These are phyloP conservation scores for Diaphora mendica DNA, from an alignment of 2,888 invertebrate genomes.

Conservation along the genomic window DNA sequence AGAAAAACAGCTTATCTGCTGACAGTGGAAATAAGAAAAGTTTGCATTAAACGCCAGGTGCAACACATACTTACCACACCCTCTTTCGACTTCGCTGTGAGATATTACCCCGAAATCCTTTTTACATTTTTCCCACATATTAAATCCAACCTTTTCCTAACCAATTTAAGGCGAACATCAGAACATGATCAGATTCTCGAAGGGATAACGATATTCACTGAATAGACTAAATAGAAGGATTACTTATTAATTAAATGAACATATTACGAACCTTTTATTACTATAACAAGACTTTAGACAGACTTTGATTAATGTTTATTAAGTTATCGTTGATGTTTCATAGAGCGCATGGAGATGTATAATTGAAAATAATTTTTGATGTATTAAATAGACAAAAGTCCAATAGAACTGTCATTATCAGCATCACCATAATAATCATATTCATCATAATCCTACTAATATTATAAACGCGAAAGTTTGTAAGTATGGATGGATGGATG, in stretches of 20 bases:
- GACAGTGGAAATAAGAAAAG: not conserved
- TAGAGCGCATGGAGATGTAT: not conserved
- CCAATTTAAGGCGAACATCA: constrained; percentile 3
- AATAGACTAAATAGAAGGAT: not conserved
- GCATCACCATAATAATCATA: no score
- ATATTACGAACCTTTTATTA: not conserved
- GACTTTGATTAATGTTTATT: not conserved
- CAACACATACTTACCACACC: not conserved
- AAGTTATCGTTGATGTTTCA: not conserved
- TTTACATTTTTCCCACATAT: not conserved
- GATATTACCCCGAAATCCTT: not conserved
- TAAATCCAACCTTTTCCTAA: not conserved
- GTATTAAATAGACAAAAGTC: no score
- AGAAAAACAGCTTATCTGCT: not conserved
- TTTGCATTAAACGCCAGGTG: not conserved
- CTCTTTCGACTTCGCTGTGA: not conserved
- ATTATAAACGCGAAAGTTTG: no score
- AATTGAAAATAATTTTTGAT: no score
- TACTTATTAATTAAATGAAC: constrained; percentile 1
- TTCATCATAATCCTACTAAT: no score
- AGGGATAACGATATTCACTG: constrained; percentile 6
- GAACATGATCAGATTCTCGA: not conserved
- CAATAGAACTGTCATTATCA: no score
- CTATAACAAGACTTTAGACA: not conserved
- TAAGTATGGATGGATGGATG: no score